Conservation (phyloP, 2,113 vertebrate species). For the Oreotrochilus melanogaster region DNA sequence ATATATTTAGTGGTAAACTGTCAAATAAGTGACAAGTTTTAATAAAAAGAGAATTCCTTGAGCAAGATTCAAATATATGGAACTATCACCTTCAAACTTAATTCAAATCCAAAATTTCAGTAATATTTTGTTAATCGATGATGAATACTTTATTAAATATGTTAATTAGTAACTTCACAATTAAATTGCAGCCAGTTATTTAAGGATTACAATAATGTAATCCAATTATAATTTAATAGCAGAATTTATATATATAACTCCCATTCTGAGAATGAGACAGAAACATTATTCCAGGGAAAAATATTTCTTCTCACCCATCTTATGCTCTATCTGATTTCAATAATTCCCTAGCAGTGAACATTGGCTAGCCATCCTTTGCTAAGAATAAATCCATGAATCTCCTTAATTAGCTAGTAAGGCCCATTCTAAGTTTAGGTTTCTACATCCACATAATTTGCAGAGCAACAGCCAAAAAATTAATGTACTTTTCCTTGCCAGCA, state of each 20-base stretch:
- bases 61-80: not conserved
- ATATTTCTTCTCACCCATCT: not conserved
- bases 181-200: not conserved
- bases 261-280: not conserved
- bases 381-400: constrained; percentile 34
- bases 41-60: not conserved
- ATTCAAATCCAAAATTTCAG: not conserved
- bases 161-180: not conserved
- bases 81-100: not conserved
- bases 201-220: not conserved
- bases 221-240: not conserved
- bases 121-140: not conserved
- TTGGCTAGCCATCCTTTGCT: not conserved
- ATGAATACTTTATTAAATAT: not conserved
- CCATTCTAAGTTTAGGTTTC: not conserved
- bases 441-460: not conserved
- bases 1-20: not conserved
- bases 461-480: not conserved
- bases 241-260: not conserved
- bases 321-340: constrained; percentile 16
- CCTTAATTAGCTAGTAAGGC: constrained; percentile 41
- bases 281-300: constrained; percentile 3
- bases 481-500: not conserved
- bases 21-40: not conserved
- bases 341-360: constrained; percentile 2